Evolutionary conservation across 2,888 invertebrate species (phyloP), one percentile per base, ranked within the genome.

Genomic region (Amorpha juglandis): DNA sequence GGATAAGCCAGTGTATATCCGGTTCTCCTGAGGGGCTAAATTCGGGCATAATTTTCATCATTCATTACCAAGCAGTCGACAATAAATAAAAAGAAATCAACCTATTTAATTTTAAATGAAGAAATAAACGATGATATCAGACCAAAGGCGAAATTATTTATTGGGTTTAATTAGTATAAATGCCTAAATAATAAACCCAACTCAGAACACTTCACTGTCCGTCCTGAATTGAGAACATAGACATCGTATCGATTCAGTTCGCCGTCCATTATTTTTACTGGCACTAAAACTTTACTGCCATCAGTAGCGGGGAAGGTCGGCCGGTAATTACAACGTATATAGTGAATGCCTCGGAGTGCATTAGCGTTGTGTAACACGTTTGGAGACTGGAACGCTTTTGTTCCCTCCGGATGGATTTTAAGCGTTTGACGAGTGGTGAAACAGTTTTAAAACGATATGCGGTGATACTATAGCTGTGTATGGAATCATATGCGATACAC

Each of bases 241-340:
- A 58, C 38, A 58, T 19, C 48, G 38, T 63, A 53, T 63, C 45
- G 66, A 66, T 66, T 52, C 38, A 2, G 62, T 33, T 21, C 42
- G 38, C 50, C 63, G 50, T 21, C 55, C 79, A 81, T 83, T 78
- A 82, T 78, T 81, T 84, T 83, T 82, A 84, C 78, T 77, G 75
- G 70, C 78, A 72, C 77, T 89, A 85, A 86, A 87, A 86, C 74
- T 86, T 87, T 80, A 88, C 77, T 84, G 80, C 84, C 82, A 83
- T 82, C 78, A 77, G 78, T 69, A 78, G 79, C 75, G 73, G 71
- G 80, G 80, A 81, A 83, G 85, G 84, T 82, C 75, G 81, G 69
- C 67, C 68, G 74, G 82, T 84, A 84, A 85, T 83, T 84, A 83
- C 81, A 68, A 69, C 50, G 38, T 51, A n/a, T 53, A 42, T 64